Evolutionary conservation across 37 sponge, comb jelly and placozoan genomes (phyloP).

Genomic region (Tethya wilhelma): DNA sequence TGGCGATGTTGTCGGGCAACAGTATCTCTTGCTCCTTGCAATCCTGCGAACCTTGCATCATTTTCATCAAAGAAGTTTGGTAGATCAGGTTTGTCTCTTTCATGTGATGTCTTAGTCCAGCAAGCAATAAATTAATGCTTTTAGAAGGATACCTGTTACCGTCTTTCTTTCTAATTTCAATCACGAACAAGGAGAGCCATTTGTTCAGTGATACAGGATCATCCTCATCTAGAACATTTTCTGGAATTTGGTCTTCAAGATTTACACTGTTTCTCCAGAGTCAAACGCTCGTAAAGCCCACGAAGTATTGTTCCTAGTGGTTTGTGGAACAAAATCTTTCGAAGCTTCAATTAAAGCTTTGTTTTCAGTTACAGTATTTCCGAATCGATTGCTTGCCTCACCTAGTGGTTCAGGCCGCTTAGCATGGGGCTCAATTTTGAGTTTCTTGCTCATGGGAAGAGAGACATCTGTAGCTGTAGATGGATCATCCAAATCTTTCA

Average conservation of each 20-base stretch:
- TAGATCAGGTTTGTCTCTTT: not conserved
- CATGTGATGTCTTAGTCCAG: conserved; percentile 17
- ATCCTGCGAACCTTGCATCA: conserved; percentile 5
- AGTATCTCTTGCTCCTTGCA: conserved; percentile 19
- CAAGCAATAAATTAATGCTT: conserved; percentile 14
- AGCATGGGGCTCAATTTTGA: too few relatives aligned
- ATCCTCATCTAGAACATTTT: not conserved
- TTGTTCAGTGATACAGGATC: conserved; percentile 5
- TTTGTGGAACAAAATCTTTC: conserved; percentile 4
- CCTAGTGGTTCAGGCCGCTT: not conserved
- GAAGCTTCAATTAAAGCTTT: not conserved
- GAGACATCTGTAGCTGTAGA: too few relatives aligned
- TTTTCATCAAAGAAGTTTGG: conserved; percentile 30
- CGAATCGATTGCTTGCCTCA: not conserved
- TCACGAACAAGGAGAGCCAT: conserved; percentile 38
- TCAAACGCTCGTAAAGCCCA: not conserved
- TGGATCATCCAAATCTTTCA: too few relatives aligned
- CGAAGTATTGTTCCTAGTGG: not conserved
- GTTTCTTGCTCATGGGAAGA: too few relatives aligned
- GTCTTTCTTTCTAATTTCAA: conserved; percentile 25
- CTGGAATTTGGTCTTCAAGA: not conserved
- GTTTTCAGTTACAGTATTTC: not conserved
- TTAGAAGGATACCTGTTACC: conserved; percentile 26
- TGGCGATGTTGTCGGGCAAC: conserved; percentile 1
- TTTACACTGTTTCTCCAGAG: not conserved